phyloP scores from a whole-genome alignment of 2,797 vertebrate species.

The Denticeps clupeoides region DNA sequence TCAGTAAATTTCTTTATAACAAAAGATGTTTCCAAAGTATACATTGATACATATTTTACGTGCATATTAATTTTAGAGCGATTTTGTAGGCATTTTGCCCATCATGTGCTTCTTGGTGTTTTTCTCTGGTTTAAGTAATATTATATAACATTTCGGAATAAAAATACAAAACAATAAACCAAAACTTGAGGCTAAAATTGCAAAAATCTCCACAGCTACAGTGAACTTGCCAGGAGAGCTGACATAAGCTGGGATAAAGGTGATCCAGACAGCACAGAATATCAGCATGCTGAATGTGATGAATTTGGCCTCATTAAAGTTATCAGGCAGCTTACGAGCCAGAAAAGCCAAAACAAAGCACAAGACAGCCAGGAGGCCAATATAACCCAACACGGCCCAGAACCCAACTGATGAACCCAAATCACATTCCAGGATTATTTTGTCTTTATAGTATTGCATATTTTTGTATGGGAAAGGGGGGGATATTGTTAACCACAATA shows the following conservation, averaged over 20 bases:
- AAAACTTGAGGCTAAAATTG: slow-evolving; percentile 54
- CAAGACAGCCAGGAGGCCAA: slow-evolving; percentile 48
- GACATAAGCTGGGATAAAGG: slow-evolving; percentile 54
- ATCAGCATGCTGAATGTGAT: slow-evolving; percentile 59
- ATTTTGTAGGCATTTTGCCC: slow-evolving; percentile 26
- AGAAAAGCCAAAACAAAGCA: slow-evolving; percentile 51
- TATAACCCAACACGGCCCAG: slow-evolving; percentile 53
- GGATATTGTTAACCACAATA: slow-evolving; percentile 41
- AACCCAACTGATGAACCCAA: slow-evolving; percentile 47
- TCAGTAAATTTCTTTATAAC: too few species aligned
- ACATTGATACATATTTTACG: too few species aligned
- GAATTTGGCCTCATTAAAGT: slow-evolving; percentile 54
- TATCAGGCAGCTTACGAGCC: slow-evolving; percentile 48
- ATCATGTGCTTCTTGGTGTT: slow-evolving; percentile 33
- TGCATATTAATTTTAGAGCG: too few species aligned
- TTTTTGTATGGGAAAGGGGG: slow-evolving; percentile 49
- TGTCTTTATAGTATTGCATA: slow-evolving; percentile 37
- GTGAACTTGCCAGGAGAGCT: slow-evolving; percentile 58
- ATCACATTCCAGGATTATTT: slow-evolving; percentile 48
- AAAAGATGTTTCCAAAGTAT: too few species aligned
- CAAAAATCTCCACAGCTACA: slow-evolving; percentile 59
- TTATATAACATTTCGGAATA: slow-evolving; percentile 55
- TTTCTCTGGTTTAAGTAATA: slow-evolving; percentile 41
- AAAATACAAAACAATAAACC: slow-evolving; percentile 54
- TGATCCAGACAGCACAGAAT: slow-evolving; percentile 52